These are phyloP conservation scores for Pogonocichla stellata DNA, from an alignment of 2,113 vertebrate species.

Conservation along the genomic window DNA sequence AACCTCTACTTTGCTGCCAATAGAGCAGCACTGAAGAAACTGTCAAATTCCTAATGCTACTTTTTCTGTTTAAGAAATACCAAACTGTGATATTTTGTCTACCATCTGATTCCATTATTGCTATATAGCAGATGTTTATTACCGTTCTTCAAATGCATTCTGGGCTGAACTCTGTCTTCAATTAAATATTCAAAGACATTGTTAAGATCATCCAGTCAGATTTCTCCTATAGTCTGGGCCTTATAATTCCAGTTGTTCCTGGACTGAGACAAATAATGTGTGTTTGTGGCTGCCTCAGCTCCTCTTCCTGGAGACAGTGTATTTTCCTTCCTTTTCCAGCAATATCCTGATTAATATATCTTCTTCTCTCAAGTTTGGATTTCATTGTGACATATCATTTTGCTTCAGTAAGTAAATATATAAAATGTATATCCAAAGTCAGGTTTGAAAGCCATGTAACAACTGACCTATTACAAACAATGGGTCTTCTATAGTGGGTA, in stretches of 20 bases:
- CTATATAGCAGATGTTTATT: neutral
- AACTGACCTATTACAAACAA: slow-evolving; percentile 68
- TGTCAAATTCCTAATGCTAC: neutral
- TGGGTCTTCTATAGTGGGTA: slow-evolving; percentile 22
- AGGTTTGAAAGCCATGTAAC: slow-evolving; percentile 62
- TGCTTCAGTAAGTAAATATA: slow-evolving; percentile 61
- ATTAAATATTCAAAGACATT: neutral
- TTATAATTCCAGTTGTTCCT: neutral
- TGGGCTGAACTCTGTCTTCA: neutral
- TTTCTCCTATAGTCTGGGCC: neutral
- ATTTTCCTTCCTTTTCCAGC: slow-evolving; percentile 6
- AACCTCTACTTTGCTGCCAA: neutral
- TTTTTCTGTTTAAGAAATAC: neutral
- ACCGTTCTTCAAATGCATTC: neutral
- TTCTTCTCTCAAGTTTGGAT: slow-evolving; percentile 35
- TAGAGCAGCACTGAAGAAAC: neutral
- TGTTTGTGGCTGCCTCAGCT: neutral
- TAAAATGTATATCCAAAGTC: slow-evolving; percentile 55
- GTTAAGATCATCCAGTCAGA: neutral
- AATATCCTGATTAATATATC: slow-evolving; percentile 49
- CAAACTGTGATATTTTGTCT: neutral
- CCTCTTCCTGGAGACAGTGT: neutral
- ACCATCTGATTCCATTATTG: neutral
- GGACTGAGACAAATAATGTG: neutral
- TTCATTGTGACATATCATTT: slow-evolving; percentile 59